These are phyloP conservation scores for Oligia strigilis DNA, from an alignment of 2,888 invertebrate genomes.

Conservation along the genomic window DNA sequence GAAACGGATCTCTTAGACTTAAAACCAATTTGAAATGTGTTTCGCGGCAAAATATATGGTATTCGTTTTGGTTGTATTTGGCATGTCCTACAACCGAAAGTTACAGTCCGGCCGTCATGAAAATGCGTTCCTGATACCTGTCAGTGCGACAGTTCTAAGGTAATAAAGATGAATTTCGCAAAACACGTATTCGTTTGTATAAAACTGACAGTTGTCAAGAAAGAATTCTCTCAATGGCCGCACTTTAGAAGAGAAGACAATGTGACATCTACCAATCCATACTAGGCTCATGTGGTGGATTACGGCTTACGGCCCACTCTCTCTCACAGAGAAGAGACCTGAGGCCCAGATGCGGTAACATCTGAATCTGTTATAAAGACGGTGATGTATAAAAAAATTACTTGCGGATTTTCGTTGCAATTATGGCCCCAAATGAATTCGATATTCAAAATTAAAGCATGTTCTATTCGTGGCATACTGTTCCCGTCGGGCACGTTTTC, in stretches of 20 bases:
- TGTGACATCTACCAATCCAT: background rate
- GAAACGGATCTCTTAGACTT: constrained; percentile 26
- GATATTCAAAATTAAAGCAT: constrained; percentile 53
- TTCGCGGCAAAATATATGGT: background rate
- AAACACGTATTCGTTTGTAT: background rate
- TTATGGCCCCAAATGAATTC: constrained; percentile 19
- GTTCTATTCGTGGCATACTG: constrained; percentile 35
- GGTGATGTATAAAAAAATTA: background rate
- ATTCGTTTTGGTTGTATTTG: background rate
- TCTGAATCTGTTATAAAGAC: background rate
- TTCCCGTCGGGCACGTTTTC: constrained; percentile 41
- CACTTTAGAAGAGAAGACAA: background rate
- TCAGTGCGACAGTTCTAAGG: background rate
- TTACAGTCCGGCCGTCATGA: background rate
- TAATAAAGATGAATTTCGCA: background rate
- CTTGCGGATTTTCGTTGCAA: background rate
- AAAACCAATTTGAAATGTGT: constrained; percentile 21
- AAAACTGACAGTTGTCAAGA: background rate
- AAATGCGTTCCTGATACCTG: background rate
- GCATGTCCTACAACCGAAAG: background rate
- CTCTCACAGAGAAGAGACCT: background rate
- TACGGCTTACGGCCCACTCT: background rate
- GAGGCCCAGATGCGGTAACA: background rate
- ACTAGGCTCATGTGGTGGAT: background rate
- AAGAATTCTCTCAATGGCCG: background rate